Evolutionary conservation across 2,888 invertebrate genomes (phyloP).

Genomic region (Ephialtes manifestator): DNA sequence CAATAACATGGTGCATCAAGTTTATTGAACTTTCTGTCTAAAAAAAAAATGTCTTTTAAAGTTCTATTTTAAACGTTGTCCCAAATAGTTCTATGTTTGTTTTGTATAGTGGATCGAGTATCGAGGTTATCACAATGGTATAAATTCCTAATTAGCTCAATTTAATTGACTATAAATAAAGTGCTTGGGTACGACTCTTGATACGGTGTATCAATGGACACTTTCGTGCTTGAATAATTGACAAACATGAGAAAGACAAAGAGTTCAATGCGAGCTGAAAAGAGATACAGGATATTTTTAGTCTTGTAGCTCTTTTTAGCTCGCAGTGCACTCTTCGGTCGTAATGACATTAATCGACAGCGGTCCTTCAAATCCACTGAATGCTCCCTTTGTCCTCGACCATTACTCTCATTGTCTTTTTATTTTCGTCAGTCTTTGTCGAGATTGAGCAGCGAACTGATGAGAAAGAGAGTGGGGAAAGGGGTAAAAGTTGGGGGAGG

Average conservation of each 20-base stretch:
- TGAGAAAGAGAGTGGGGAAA: conserved; percentile 2
- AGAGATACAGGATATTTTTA: background rate
- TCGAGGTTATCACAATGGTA: background rate
- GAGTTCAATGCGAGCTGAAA: background rate
- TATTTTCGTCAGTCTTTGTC: conserved; percentile 59
- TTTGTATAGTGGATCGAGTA: background rate
- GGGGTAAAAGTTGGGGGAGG: background rate
- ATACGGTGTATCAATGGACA: background rate
- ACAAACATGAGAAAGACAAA: conserved; percentile 3
- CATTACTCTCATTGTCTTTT: conserved; percentile 54
- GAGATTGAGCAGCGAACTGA: conserved; percentile 21
- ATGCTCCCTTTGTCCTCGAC: conserved; percentile 62
- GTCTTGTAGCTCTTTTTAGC: conserved; percentile 4
- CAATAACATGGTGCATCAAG: background rate
- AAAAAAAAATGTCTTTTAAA: too few species aligned
- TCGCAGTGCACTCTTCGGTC: conserved; percentile 13
- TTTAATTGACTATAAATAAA: background rate
- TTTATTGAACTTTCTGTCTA: too few species aligned
- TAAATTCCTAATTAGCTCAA: background rate
- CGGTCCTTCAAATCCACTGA: conserved; percentile 66
- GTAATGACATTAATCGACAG: conserved; percentile 65
- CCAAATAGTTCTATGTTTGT: background rate
- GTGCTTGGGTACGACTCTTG: background rate
- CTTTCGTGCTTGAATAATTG: background rate
- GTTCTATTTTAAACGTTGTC: too few species aligned